Conservation (phyloP, 1,140 invertebrate species). For the Zeugodacus cucurbitae region DNA sequence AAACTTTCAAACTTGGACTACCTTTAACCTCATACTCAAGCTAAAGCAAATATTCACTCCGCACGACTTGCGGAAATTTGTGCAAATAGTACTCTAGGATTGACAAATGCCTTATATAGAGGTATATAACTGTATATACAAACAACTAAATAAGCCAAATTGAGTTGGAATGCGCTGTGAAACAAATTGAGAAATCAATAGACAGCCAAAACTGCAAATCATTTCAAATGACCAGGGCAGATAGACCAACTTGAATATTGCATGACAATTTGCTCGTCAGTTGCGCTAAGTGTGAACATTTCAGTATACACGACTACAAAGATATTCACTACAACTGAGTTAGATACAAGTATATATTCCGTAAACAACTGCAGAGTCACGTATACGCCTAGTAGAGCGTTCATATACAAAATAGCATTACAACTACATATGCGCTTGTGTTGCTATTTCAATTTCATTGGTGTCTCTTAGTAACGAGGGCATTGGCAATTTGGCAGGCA, state of each 20-base stretch:
- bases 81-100: no score
- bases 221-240: neutral
- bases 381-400: neutral
- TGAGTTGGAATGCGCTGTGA: neutral
- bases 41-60: no score
- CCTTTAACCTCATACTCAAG: no score
- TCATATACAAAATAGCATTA: neutral
- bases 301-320: neutral
- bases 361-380: neutral
- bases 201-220: neutral
- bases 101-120: no score
- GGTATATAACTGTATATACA: no score
- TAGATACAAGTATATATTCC: neutral
- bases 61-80: no score
- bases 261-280: neutral
- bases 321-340: neutral
- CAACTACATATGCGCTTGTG: neutral
- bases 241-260: neutral
- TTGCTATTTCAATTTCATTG: neutral
- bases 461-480: neutral
- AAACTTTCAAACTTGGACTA: no score
- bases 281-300: neutral
- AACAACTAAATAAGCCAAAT: neutral
- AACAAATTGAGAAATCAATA: conserved; percentile 3
- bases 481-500: neutral